Conservation (phyloP, 2,888 invertebrate species). For the Calameuta idolon region DNA sequence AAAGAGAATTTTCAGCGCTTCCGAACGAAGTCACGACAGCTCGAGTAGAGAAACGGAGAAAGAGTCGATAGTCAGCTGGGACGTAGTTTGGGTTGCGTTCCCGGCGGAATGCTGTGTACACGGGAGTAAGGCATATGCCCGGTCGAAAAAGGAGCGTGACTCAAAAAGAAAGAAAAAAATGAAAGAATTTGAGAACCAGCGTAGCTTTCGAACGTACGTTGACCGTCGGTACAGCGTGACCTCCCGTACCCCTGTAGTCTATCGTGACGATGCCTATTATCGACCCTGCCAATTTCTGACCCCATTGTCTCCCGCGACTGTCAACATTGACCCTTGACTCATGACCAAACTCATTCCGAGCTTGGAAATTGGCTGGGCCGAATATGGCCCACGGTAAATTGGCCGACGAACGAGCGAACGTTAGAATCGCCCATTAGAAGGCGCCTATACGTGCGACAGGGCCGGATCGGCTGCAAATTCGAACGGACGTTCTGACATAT, state of each 20-base stretch:
- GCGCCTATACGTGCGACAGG: background rate
- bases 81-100: background rate
- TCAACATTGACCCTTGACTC: slow-evolving; percentile 4
- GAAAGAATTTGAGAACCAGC: background rate
- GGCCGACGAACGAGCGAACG: background rate
- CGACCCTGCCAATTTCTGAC: background rate
- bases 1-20: background rate
- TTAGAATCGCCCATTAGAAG: background rate
- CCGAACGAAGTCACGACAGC: background rate
- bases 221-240: background rate
- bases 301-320: slow-evolving; percentile 3
- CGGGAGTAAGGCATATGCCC: background rate
- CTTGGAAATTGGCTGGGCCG: background rate
- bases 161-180: background rate
- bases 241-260: background rate
- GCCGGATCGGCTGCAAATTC: background rate
- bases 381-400: background rate
- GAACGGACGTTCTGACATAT: background rate
- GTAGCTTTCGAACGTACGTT: background rate
- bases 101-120: background rate
- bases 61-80: background rate
- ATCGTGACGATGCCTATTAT: background rate
- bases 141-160: background rate
- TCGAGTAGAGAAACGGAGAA: background rate
- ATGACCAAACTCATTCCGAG: slow-evolving; percentile 1